Evolutionary conservation across 2,888 invertebrate species (phyloP).

Genomic region (Pristionchus fissidentatus): DNA sequence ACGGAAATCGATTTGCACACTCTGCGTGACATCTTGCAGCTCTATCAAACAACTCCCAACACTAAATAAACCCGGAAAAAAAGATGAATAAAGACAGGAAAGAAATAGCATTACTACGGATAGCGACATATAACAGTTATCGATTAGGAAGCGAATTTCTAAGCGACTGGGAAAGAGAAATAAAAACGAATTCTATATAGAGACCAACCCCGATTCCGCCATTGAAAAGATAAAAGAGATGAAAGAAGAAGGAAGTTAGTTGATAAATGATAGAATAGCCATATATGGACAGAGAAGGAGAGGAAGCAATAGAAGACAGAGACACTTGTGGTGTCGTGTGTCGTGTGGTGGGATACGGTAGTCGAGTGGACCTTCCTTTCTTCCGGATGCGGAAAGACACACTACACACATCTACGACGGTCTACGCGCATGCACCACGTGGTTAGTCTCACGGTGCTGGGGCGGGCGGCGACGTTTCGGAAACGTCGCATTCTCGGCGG

Average conservation of each 20-base stretch:
- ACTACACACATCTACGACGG: neutral
- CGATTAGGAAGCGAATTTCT: conserved; percentile 21
- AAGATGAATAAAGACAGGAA: conserved; percentile 7
- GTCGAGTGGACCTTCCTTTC: neutral
- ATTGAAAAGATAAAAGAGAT: conserved; percentile 1
- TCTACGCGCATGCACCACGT: neutral
- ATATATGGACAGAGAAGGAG: conserved; percentile 22
- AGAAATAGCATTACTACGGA: conserved; percentile 24
- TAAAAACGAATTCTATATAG: neutral
- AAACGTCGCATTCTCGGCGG: neutral
- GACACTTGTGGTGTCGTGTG: conserved; percentile 10
- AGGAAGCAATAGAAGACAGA: conserved; percentile 9
- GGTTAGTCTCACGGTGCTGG: conserved; percentile 14
- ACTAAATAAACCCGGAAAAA: too few species aligned
- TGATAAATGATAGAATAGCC: conserved; percentile 16
- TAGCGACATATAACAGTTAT: conserved; percentile 8
- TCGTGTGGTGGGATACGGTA: conserved; percentile 28
- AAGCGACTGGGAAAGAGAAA: neutral
- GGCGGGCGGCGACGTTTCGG: neutral
- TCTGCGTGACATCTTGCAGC: neutral
- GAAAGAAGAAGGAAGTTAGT: conserved; percentile 33
- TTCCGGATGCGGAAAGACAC: neutral
- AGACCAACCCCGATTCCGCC: conserved; percentile 24
- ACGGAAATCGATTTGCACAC: neutral
- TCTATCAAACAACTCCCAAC: too few species aligned